Conservation (phyloP, 2,888 invertebrate genomes). For the Idaea dimidiata region DNA sequence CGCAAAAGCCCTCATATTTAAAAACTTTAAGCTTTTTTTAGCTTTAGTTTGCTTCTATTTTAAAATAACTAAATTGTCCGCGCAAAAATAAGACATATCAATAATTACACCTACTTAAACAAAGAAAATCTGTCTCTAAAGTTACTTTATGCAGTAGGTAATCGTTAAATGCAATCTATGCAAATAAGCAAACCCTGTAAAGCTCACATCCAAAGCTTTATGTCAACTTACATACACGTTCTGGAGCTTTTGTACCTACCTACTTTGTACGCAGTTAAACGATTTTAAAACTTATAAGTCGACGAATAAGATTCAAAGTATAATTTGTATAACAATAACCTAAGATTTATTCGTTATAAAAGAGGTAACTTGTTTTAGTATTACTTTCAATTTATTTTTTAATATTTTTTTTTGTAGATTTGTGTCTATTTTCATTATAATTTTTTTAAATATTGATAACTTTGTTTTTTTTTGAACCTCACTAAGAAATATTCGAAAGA, state of each 20-base stretch:
- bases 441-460: too few species aligned
- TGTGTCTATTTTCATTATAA: constrained; percentile 11
- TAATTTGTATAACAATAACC: constrained; percentile 11
- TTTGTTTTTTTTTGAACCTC: too few species aligned
- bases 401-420: constrained; percentile 54
- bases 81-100: not conserved
- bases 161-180: constrained; percentile 21
- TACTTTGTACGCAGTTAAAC: constrained; percentile 2
- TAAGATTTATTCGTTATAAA: constrained; percentile 63
- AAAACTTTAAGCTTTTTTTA: too few species aligned
- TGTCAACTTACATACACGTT: constrained; percentile 1
- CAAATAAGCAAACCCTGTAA: constrained; percentile 21
- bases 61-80: too few species aligned
- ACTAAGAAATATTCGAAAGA: too few species aligned
- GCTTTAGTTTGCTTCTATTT: too few species aligned
- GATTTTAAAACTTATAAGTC: constrained; percentile 30
- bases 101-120: not conserved
- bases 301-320: constrained; percentile 30
- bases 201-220: constrained; percentile 15
- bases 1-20: too few species aligned
- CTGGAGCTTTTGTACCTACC: constrained; percentile 2
- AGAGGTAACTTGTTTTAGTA: constrained; percentile 63
- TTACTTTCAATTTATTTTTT: constrained; percentile 52
- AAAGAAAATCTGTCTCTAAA: not conserved
- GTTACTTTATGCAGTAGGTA: not conserved